These are phyloP conservation scores for Trinorchestia longiramus DNA, from an alignment of 1,140 invertebrate species.

Conservation along the genomic window DNA sequence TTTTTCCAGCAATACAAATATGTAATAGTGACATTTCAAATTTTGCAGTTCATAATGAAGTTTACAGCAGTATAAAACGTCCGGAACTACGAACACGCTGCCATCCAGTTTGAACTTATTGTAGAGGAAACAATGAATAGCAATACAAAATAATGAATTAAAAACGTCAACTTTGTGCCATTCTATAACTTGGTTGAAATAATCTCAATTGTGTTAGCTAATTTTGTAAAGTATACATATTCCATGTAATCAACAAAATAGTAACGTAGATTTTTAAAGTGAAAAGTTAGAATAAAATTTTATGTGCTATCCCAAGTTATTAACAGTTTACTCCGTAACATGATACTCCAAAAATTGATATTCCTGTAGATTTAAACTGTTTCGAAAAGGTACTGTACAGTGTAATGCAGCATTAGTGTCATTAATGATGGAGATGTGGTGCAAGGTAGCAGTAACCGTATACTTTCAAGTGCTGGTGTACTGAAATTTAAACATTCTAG, in stretches of 20 bases:
- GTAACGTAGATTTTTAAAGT: neutral
- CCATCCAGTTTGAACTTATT: neutral
- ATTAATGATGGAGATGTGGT: too few species aligned
- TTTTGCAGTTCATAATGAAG: neutral
- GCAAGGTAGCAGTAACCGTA: too few species aligned
- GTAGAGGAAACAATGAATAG: neutral
- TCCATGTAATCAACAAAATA: neutral
- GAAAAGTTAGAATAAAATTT: neutral
- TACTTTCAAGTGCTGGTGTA: too few species aligned
- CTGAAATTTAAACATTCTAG: too few species aligned
- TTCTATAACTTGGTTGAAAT: neutral
- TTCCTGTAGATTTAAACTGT: too few species aligned
- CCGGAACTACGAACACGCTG: neutral
- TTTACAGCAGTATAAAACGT: neutral
- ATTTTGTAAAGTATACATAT: neutral
- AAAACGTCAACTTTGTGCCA: neutral
- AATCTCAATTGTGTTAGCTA: neutral
- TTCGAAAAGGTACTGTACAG: too few species aligned
- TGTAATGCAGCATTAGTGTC: too few species aligned
- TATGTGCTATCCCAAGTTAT: neutral
- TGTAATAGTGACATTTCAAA: neutral
- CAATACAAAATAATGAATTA: neutral
- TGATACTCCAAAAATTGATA: neutral
- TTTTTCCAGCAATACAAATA: neutral
- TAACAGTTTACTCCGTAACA: neutral